Conservation (phyloP, 2,888 invertebrate genomes). For the Charanyca ferruginea region DNA sequence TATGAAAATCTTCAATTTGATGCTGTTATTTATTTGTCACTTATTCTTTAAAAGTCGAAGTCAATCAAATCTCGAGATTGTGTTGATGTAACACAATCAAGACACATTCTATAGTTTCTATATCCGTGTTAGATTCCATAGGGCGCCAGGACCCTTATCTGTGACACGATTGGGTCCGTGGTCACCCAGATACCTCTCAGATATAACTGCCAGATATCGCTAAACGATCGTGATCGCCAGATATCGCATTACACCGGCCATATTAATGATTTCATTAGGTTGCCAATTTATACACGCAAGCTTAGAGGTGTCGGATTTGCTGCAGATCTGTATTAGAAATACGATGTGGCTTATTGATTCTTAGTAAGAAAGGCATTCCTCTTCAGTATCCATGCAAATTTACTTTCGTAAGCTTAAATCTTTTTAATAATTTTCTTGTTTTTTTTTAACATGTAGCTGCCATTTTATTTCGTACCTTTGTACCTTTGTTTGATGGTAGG, state of each 20-base stretch:
- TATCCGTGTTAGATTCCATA: conserved; percentile 56
- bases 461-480: no score
- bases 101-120: conserved; percentile 49
- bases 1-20: no score
- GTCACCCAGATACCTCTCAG: conserved; percentile 60
- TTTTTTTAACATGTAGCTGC: no score
- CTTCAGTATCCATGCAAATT: not conserved
- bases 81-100: no score
- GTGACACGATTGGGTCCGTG: conserved; percentile 53
- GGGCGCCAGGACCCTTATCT: conserved; percentile 74
- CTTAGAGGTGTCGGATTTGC: conserved; percentile 11
- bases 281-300: conserved; percentile 38
- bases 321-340: not conserved
- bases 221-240: conserved; percentile 61
- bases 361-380: not conserved
- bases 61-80: not conserved
- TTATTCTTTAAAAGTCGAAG: not conserved
- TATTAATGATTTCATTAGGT: conserved; percentile 65
- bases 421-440: no score
- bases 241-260: conserved; percentile 32
- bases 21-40: no score
- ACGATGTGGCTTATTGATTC: conserved; percentile 2
- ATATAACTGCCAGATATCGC: conserved; percentile 60
- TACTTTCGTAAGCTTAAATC: no score
- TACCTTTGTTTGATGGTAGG: no score